Base-by-base conservation (phyloP, 1,140 invertebrate genomes). In the Spodoptera litura region DNA sequence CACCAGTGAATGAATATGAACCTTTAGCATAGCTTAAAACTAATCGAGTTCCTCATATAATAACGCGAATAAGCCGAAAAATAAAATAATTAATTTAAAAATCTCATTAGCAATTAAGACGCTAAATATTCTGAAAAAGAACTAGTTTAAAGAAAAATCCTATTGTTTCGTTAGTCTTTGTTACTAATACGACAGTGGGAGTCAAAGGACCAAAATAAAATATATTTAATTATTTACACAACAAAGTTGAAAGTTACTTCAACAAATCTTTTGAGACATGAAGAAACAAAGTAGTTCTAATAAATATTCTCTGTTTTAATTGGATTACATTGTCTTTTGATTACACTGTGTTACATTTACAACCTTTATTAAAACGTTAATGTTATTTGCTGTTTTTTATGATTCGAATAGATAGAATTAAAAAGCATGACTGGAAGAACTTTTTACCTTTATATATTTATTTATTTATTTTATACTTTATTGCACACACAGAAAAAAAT, bases 211-310 rank as follows among this genome's bases (percentile, higher is more conserved):
- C 1, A 44, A 49, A 44, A 35, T 10, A 44, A 64, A 56, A 56
- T 56, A 56, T 15, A 56, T 2, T 64, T 49, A 20, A 20, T 15
- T 49, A 64, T 64, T 64, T 49, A 5, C 20, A 20, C 15, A 64
- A 64, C 61, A 64, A 64, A 20, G 61, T 64, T 44, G 56, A 59
- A 64, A 49, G 61, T 44, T 64, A 20, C 44, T 64, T 49, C 0
- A 20, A 64, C 44, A 44, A 9, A 44, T 64, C 35, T 64, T 49
- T 49, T 11, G 35, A 44, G 61, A 64, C 61, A 49, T 64, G n/a
- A 49, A 64, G 61, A 44, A 49, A 64, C 61, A 64, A 64, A 44
- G 61, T 64, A 64, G 61, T 64, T 64, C 38, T 44, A 44, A 64
- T 64, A 64, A 64, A 64, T 44, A 64, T n/a, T 44, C 35, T 44